Evolutionary conservation across 1,140 invertebrate genomes (phyloP).

Genomic region (Grapholita molesta): DNA sequence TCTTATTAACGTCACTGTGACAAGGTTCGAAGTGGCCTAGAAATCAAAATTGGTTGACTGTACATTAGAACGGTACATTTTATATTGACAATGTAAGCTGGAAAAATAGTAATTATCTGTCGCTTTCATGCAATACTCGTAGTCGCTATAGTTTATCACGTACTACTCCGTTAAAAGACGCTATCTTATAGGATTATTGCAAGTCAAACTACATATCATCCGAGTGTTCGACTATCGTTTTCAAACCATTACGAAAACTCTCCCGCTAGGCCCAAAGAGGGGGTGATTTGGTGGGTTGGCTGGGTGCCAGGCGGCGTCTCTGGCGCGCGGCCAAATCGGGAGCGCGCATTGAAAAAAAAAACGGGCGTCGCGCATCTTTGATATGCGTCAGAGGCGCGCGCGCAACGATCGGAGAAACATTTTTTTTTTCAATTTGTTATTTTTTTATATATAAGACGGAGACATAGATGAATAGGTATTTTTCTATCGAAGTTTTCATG

Average conservation of each 20-base stretch:
- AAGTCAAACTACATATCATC: neutral
- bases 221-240: conserved; percentile 16
- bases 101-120: too few species aligned
- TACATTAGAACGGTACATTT: too few species aligned
- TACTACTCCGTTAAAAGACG: neutral
- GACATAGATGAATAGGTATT: neutral
- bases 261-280: conserved; percentile 27
- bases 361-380: conserved; percentile 67
- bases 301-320: conserved; percentile 56
- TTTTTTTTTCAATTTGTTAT: conserved; percentile 27
- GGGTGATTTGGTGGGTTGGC: conserved; percentile 56
- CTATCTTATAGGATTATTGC: too few species aligned
- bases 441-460: neutral
- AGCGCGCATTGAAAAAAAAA: conserved; percentile 64
- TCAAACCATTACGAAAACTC: conserved; percentile 16
- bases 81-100: too few species aligned
- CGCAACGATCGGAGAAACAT: conserved; percentile 36
- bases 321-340: conserved; percentile 58
- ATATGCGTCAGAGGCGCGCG: conserved; percentile 69
- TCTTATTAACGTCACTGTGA: too few species aligned
- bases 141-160: too few species aligned
- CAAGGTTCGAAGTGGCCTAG: too few species aligned
- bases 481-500: neutral
- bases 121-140: too few species aligned
- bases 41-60: too few species aligned